These are phyloP conservation scores for Fistularia tabacaria DNA, from an alignment of 2,797 vertebrate species.

Conservation along the genomic window DNA sequence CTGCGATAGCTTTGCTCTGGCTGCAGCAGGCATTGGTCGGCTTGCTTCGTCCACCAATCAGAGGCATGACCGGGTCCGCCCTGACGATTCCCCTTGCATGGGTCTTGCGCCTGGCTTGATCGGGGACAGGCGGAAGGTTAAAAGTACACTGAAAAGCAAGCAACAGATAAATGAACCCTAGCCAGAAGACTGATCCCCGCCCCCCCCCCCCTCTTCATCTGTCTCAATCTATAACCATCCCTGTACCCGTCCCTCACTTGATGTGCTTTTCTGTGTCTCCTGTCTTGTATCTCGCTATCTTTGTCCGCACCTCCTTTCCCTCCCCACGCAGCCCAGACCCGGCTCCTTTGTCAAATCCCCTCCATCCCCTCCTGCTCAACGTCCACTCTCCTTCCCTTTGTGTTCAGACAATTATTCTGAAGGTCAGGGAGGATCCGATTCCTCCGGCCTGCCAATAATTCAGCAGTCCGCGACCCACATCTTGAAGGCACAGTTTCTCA, in stretches of 20 bases:
- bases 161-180: slow-evolving; percentile 17
- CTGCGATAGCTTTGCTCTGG: slow-evolving; percentile 48
- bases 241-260: slow-evolving; percentile 27
- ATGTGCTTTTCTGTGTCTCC: slow-evolving; percentile 58
- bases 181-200: slow-evolving; percentile 56
- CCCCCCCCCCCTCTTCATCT: slow-evolving; percentile 55
- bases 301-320: slow-evolving; percentile 40
- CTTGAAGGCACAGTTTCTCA: neutral
- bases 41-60: slow-evolving; percentile 45
- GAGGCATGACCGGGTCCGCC: slow-evolving; percentile 46
- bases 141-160: slow-evolving; percentile 19
- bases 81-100: slow-evolving; percentile 47
- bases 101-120: slow-evolving; percentile 24
- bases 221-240: slow-evolving; percentile 18
- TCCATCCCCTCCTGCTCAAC: slow-evolving; percentile 12
- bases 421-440: slow-evolving; percentile 21
- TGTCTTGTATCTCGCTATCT: slow-evolving; percentile 68
- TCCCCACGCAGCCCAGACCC: slow-evolving; percentile 14
- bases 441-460: neutral
- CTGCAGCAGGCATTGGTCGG: slow-evolving; percentile 42
- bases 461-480: slow-evolving; percentile 21
- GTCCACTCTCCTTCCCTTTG: slow-evolving; percentile 10
- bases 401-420: slow-evolving; percentile 78
- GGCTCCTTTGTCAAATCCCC: slow-evolving; percentile 18
- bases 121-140: slow-evolving; percentile 15